A percentile compares a stretch with the other conserved stretches of the same genome.
Conservation (phyloP, 2,113 vertebrate species). For the Sturnus vulgaris region DNA sequence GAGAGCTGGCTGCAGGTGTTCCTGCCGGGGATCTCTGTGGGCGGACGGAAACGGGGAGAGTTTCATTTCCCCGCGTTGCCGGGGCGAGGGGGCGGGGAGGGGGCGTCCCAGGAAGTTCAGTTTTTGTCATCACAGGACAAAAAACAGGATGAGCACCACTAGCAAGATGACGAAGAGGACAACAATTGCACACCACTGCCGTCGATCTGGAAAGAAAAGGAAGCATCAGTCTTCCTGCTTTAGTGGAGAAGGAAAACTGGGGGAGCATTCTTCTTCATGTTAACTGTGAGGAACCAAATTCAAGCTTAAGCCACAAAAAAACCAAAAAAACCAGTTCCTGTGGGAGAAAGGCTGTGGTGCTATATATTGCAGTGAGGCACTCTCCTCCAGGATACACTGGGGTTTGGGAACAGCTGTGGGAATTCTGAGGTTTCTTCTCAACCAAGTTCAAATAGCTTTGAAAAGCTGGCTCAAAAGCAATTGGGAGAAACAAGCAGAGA, state of each 20-base stretch:
- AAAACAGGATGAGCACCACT: constrained; percentile 87
- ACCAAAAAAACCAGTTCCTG: neutral
- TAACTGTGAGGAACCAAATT: neutral
- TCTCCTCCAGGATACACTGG: neutral
- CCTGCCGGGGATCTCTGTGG: neutral
- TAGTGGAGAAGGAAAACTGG: neutral
- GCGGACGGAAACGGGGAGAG: neutral
- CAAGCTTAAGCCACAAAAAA: neutral
- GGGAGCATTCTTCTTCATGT: neutral
- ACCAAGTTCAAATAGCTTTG: neutral
- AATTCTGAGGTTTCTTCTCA: neutral
- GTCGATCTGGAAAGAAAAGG: constrained; percentile 82
- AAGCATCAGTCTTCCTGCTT: neutral
- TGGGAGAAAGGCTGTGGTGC: neutral
- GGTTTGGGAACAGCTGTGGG: neutral
- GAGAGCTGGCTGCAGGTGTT: neutral
- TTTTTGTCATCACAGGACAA: constrained; percentile 80
- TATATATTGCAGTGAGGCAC: neutral
- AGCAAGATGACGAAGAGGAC: constrained; percentile 85
- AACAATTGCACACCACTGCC: constrained; percentile 96
- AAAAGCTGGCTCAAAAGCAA: neutral
- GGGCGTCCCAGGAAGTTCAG: neutral
- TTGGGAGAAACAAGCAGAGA: neutral
- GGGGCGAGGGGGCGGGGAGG: neutral
- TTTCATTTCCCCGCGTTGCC: neutral